Percentiles rank a stretch among this genome's conserved stretches.
Conservation (phyloP, 1,140 invertebrate genomes). For the Eulimnadia texana region DNA sequence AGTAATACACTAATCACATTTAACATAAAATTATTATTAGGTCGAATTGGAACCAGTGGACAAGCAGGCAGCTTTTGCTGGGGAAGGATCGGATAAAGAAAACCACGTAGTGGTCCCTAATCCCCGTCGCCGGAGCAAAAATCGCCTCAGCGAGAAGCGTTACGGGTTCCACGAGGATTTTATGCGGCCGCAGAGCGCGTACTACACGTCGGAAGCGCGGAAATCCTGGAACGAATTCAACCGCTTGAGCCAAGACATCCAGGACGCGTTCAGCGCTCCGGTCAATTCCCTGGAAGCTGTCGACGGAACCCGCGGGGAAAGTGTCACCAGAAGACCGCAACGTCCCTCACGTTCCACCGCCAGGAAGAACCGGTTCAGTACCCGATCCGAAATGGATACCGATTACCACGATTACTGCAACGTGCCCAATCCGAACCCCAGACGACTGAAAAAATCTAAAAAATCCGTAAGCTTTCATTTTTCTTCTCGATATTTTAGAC, state of each 20-base stretch:
- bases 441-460: not conserved
- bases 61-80: not conserved
- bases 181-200: constrained; percentile 8
- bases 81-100: not conserved
- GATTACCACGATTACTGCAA: constrained; percentile 11
- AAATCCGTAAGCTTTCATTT: no score
- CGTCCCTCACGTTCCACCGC: constrained; percentile 12
- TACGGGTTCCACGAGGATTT: constrained; percentile 11
- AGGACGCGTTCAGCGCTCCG: constrained; percentile 8
- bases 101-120: constrained; percentile 9
- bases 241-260: constrained; percentile 10
- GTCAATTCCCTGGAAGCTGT: constrained; percentile 14
- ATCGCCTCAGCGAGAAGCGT: not conserved
- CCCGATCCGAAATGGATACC: not conserved
- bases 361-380: constrained; percentile 3
- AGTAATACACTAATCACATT: no score
- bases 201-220: constrained; percentile 2
- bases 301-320: constrained; percentile 2
- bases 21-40: no score
- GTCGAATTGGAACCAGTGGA: no score
- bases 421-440: not conserved
- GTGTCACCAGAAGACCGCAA: constrained; percentile 1
- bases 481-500: not conserved
- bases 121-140: constrained; percentile 5
- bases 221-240: constrained; percentile 9